Base-by-base conservation (phyloP, 1,140 invertebrate species). In the Frieseomelitta varia region DNA sequence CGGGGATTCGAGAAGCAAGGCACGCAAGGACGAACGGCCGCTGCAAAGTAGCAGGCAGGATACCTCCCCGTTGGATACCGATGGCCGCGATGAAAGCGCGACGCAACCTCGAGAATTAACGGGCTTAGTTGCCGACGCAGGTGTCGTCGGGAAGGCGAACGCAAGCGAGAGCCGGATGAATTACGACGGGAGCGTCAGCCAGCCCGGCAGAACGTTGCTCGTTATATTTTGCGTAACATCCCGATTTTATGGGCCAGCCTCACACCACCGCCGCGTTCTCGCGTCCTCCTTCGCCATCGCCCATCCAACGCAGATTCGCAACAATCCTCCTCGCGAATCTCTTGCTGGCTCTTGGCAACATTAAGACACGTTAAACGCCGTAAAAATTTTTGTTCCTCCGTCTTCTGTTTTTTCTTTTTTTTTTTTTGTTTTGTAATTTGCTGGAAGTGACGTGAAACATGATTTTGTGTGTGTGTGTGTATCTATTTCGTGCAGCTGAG, bases 181-280 rank as follows among this genome's bases (percentile, higher is more conserved):
- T 94, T 94, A 94, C 93, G 93, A 85, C 90, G 87, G 85, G 90
- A 92, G 93, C 92, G 93, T 93, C 93, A 92, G 93, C 91, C 90
- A 92, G 91, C 91, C 85, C 77, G 85, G 89, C 84, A 84, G 88
- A 83, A 85, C 86, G 88, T 84, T 85, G 85, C 87, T 94, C 93
- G 92, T 94, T 94, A 94, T 94, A 94, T 94, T 94, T 94, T 93
- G 93, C 92, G 94, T 93, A 94, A 95, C 94, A 95, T 95, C 94
- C 94, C 91, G 93, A 95, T 95, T 95, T 95, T 95, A 95, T 94
- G 94, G 93, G 85, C 91, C 88, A 79, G 88, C 88, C 89, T 72
- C 85, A 24, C 69, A 51, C 81, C 79, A 30, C 51, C 56, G 58
- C 79, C 79, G n/a, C 51, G 74, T 68, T 81, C 67, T 67, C 81